Evolutionary conservation across 2,888 invertebrate genomes (phyloP).

Genomic region (Sepiola atlantica): DNA sequence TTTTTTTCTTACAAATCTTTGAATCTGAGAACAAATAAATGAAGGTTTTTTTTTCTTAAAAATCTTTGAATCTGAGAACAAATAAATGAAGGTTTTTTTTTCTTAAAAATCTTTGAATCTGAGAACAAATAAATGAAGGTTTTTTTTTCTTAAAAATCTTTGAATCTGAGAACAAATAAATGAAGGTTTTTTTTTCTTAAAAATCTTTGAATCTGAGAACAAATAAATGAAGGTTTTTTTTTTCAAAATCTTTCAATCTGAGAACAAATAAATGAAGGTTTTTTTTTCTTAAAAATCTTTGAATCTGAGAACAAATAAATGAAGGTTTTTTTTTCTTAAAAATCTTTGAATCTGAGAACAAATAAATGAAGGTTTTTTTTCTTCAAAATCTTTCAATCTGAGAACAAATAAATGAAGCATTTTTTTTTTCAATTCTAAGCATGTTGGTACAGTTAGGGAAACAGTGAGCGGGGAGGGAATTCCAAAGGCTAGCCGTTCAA

Average conservation of each 20-base stretch:
- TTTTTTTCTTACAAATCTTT: too few relatives aligned
- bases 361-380: background rate
- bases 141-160: too few relatives aligned
- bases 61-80: background rate
- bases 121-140: background rate
- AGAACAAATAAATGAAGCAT: background rate
- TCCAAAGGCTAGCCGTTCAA: too few relatives aligned
- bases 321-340: too few relatives aligned
- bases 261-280: background rate
- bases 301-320: background rate
- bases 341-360: background rate
- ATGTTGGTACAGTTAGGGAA: background rate
- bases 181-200: too few relatives aligned
- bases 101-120: background rate
- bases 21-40: background rate
- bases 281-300: too few relatives aligned
- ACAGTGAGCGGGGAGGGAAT: background rate
- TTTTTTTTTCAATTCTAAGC: too few relatives aligned
- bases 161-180: background rate
- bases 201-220: background rate
- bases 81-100: background rate
- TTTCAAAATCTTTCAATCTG: background rate
- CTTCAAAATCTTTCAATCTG: background rate
- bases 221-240: background rate
- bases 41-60: too few relatives aligned